Conservation (phyloP, 2,888 invertebrate genomes). For the Amphimallon solstitiale region DNA sequence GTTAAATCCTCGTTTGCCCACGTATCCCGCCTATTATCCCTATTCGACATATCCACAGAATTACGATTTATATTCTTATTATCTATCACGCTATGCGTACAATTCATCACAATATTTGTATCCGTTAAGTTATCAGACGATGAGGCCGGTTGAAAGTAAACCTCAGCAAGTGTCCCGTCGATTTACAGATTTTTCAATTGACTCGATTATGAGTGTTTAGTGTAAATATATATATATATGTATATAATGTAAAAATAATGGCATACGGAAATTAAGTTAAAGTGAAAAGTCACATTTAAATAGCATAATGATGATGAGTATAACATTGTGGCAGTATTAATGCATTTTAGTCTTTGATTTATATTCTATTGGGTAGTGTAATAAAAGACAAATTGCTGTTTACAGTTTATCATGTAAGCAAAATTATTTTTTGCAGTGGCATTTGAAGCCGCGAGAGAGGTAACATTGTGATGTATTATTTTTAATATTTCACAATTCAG, state of each 20-base stretch:
- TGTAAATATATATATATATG: neutral
- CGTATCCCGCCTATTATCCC: neutral
- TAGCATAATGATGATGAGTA: too few species aligned
- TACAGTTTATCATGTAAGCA: too few species aligned
- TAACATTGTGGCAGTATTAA: too few species aligned
- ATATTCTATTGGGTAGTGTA: too few species aligned
- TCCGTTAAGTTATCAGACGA: neutral
- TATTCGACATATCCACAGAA: neutral
- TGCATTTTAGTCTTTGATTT: too few species aligned
- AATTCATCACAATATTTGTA: neutral
- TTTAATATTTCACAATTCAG: too few species aligned
- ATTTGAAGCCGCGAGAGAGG: too few species aligned
- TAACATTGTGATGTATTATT: too few species aligned
- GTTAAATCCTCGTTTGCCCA: neutral
- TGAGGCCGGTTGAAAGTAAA: neutral
- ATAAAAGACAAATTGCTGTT: too few species aligned
- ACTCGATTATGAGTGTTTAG: conserved; percentile 51
- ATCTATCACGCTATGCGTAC: conserved; percentile 2
- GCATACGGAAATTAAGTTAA: neutral
- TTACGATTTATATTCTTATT: conserved; percentile 5
- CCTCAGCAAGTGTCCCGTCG: conserved; percentile 43
- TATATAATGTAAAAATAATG: neutral
- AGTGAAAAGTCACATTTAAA: too few species aligned
- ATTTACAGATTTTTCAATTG: conserved; percentile 59
- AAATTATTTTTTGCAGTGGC: too few species aligned